phyloP scores from a whole-genome alignment of 2,888 invertebrate genomes.

The Agrotis exclamationis region DNA sequence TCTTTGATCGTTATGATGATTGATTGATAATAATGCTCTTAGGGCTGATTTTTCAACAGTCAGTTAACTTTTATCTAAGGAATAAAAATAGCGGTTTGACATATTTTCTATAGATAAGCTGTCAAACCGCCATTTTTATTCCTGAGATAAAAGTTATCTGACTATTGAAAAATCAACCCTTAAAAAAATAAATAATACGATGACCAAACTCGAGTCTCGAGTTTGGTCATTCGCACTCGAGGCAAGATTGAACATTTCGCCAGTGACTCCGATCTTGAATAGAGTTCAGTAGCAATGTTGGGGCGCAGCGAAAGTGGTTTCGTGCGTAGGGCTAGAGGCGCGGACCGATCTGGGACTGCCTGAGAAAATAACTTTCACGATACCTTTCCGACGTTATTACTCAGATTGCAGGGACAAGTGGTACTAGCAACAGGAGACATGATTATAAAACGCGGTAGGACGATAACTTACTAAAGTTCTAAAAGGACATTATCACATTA shows the following conservation, averaged over 20 bases:
- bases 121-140: too few relatives aligned
- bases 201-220: constrained; percentile 19
- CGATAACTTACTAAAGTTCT: constrained; percentile 19
- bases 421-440: constrained; percentile 45
- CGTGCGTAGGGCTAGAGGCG: constrained; percentile 78
- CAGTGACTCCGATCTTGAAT: constrained; percentile 67
- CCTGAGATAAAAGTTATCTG: too few relatives aligned
- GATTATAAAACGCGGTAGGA: constrained; percentile 25
- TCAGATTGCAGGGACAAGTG: constrained; percentile 78
- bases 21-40: constrained; percentile 38
- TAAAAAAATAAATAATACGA: constrained; percentile 21
- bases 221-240: not conserved
- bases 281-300: constrained; percentile 77
- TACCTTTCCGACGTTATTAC: constrained; percentile 84
- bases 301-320: constrained; percentile 87
- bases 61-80: too few relatives aligned
- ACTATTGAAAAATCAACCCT: too few relatives aligned
- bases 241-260: constrained; percentile 40
- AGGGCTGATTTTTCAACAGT: too few relatives aligned
- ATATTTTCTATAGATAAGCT: too few relatives aligned
- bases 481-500: constrained; percentile 14
- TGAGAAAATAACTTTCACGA: constrained; percentile 90
- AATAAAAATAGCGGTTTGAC: too few relatives aligned
- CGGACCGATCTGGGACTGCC: constrained; percentile 80
- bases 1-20: constrained; percentile 26